Evolutionary conservation across 2,113 vertebrate genomes (phyloP), one percentile per base, ranked within the genome.

Genomic region (Pelobates fuscus): DNA sequence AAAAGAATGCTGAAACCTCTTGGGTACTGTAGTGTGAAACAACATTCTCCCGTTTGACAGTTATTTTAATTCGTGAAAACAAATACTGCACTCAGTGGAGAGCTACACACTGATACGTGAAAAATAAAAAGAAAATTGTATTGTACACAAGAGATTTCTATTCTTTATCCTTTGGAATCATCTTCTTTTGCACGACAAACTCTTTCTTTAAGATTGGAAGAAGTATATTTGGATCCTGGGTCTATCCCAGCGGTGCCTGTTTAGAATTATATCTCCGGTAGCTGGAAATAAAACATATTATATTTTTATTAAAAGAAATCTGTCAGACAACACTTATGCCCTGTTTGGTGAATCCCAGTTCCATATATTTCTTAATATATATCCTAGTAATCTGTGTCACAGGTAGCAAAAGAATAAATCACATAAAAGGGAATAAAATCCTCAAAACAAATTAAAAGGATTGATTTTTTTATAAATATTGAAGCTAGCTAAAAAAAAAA

Each of bases 391-490:
- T 25, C 29, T 25, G 49, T 66, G 71, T 74, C 49, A 55, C 52
- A 43, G 64, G 30, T 18, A 41, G 49, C 32, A 55, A 57, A 58
- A 43, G 55, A 66, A 74, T 64, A 73, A 55, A 73, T 57, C 54
- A 57, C 71, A 65, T 74, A 66, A 55, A 74, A 73, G 61, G 61
- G 46, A 65, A 66, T 44, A 57, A 57, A 54, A 64, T 23, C 29
- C 23, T 58, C 29, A 57, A 30, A 66, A 66, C 49, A 74, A 41
- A 65, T 65, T 66, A 74, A 74, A 74, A 37, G 21, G 29, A 74
- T 66, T 74, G 62, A 43, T 73, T 65, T 71, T 65, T 71, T 37
- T 72, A 46, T 72, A 64, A 72, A 54, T n/a, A 24, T 5, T 11
- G 21, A 11, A 27, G 44, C 29, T 10, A 10, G 61, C 20, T 63